phyloP scores from a whole-genome alignment of 2,113 vertebrate genomes.

The Brachyistius frenatus region DNA sequence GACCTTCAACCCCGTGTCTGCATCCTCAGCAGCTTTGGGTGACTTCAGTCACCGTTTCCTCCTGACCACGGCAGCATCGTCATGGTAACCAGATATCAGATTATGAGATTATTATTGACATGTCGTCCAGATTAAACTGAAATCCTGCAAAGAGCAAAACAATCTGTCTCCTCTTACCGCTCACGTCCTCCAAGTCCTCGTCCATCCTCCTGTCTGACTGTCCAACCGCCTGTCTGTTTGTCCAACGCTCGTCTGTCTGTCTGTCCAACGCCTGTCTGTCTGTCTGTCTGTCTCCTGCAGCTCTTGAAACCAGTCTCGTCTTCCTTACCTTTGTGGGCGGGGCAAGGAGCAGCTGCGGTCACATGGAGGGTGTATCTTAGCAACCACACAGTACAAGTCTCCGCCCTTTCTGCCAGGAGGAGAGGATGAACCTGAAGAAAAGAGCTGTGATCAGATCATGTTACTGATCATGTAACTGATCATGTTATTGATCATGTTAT shows the following conservation, averaged over 20 bases:
- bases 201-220: background rate
- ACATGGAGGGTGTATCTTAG: conserved; percentile 73
- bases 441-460: background rate
- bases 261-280: background rate
- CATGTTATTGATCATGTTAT: too few species aligned
- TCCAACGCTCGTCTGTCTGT: background rate
- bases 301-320: background rate
- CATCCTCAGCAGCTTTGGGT: too few species aligned
- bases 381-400: conserved; percentile 76
- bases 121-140: conserved; percentile 55
- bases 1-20: too few species aligned
- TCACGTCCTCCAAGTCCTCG: conserved; percentile 26
- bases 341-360: conserved; percentile 48
- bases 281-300: background rate
- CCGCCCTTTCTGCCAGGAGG: conserved; percentile 73
- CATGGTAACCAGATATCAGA: conserved; percentile 53
- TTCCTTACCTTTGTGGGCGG: conserved; percentile 64
- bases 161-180: conserved; percentile 44
- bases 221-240: conserved; percentile 7
- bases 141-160: conserved; percentile 21
- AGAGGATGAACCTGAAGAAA: conserved; percentile 75
- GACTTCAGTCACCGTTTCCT: too few species aligned
- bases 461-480: background rate
- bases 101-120: conserved; percentile 65
- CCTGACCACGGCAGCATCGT: background rate